These are phyloP conservation scores for Clostera curtula DNA, from an alignment of 2,888 invertebrate species.

Conservation along the genomic window DNA sequence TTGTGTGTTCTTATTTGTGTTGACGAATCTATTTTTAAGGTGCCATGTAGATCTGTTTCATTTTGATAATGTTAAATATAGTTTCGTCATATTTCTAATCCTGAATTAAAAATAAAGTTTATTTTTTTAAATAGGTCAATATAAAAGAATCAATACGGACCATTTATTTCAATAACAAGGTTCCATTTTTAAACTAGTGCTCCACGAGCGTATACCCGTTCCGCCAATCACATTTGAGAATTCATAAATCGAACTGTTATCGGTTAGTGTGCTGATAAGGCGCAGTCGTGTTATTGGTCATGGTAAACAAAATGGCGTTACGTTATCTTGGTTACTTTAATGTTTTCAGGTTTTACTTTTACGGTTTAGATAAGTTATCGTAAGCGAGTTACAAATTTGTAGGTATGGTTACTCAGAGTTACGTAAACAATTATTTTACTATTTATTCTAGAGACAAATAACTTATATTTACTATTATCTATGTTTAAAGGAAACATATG, in stretches of 20 bases:
- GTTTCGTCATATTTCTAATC: no score
- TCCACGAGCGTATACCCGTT: conserved; percentile 26
- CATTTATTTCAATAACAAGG: conserved; percentile 47
- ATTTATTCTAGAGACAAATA: background rate
- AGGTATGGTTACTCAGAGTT: background rate
- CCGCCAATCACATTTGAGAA: conserved; percentile 51
- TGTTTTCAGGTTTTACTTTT: conserved; percentile 44
- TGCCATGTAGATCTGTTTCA: conserved; percentile 14
- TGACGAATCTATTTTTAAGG: conserved; percentile 23
- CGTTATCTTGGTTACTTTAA: conserved; percentile 51
- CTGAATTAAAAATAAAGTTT: conserved; percentile 3
- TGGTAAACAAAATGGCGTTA: conserved; percentile 59
- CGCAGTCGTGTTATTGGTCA: conserved; percentile 53
- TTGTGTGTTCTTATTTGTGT: conserved; percentile 21
- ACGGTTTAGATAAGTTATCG: conserved; percentile 47
- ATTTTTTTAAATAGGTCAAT: no score
- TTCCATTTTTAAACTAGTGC: conserved; percentile 42
- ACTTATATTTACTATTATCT: conserved; percentile 1
- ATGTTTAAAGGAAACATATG: no score
- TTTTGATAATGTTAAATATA: conserved; percentile 1
- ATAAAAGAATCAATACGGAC: conserved; percentile 35
- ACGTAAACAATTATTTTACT: background rate
- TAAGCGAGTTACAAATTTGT: conserved; percentile 24
- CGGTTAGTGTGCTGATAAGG: conserved; percentile 53
- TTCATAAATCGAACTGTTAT: conserved; percentile 66